Evolutionary conservation across 2,888 invertebrate genomes (phyloP).

Genomic region (Poecilus cupreus): DNA sequence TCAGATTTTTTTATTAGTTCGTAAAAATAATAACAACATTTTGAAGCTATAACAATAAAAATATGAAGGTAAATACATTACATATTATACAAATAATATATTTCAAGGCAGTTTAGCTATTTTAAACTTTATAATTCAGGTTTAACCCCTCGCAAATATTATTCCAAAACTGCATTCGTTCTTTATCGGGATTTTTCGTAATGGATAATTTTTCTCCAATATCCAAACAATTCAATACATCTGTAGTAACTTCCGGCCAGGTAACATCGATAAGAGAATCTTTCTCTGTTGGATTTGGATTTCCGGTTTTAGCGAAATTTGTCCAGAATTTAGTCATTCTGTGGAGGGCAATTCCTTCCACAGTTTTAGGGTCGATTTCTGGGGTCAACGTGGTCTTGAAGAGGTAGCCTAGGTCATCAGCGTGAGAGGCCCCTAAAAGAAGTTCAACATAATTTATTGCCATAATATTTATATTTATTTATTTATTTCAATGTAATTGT

Average conservation of each 20-base stretch:
- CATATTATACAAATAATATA: too few species aligned
- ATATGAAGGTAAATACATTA: not conserved
- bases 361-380: slow-evolving; percentile 58
- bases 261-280: slow-evolving; percentile 61
- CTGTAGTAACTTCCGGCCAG: slow-evolving; percentile 66
- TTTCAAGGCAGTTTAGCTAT: too few species aligned
- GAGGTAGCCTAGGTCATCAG: slow-evolving; percentile 66
- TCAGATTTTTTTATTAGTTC: too few species aligned
- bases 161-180: slow-evolving; percentile 68
- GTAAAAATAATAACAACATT: not conserved
- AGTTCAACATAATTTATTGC: too few species aligned
- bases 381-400: slow-evolving; percentile 64
- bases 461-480: too few species aligned
- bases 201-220: slow-evolving; percentile 66
- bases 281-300: slow-evolving; percentile 62
- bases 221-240: slow-evolving; percentile 65
- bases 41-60: too few species aligned
- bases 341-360: slow-evolving; percentile 63
- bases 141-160: slow-evolving; percentile 45
- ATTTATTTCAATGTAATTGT: not conserved
- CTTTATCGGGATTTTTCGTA: slow-evolving; percentile 65
- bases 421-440: slow-evolving; percentile 65
- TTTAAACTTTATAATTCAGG: too few species aligned
- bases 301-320: slow-evolving; percentile 66
- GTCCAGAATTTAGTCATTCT: slow-evolving; percentile 66